Conservation (phyloP, 2,113 vertebrate species). For the Scophthalmus maximus region DNA sequence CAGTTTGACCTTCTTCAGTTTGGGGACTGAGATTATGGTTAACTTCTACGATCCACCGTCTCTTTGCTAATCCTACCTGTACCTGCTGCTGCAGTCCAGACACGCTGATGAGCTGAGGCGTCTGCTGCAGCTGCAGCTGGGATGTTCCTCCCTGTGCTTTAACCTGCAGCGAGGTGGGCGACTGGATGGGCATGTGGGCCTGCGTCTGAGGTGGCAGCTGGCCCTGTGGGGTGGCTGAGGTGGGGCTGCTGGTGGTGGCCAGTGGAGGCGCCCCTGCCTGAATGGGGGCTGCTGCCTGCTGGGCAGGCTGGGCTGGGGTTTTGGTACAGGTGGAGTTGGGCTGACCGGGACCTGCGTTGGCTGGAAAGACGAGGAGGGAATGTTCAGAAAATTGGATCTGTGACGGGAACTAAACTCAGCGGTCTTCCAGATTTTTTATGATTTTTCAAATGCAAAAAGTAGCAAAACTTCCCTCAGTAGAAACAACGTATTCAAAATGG, state of each 20-base stretch:
- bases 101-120: constrained; percentile 86
- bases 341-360: constrained; percentile 57
- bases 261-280: constrained; percentile 70
- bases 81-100: constrained; percentile 91
- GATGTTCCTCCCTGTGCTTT: constrained; percentile 81
- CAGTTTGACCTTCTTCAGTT: no score
- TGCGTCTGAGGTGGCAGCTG: constrained; percentile 86
- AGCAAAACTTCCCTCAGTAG: no score
- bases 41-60: not conserved
- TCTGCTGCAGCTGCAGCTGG: constrained; percentile 87
- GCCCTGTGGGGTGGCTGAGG: constrained; percentile 78
- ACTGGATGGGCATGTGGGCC: constrained; percentile 84
- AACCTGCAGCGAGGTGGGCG: constrained; percentile 79
- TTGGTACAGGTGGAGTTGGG: constrained; percentile 74
- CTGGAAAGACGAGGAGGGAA: constrained; percentile 23
- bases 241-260: constrained; percentile 71
- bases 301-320: constrained; percentile 77
- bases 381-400: not conserved
- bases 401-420: not conserved
- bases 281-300: constrained; percentile 79
- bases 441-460: no score
- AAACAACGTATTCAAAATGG: no score
- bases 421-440: no score
- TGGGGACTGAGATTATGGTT: no score
- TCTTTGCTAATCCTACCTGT: constrained; percentile 61